A percentile compares a stretch with the other conserved stretches of the same genome.
phyloP scores from a whole-genome alignment of 2,888 invertebrate species.

The Eupithecia inturbata region DNA sequence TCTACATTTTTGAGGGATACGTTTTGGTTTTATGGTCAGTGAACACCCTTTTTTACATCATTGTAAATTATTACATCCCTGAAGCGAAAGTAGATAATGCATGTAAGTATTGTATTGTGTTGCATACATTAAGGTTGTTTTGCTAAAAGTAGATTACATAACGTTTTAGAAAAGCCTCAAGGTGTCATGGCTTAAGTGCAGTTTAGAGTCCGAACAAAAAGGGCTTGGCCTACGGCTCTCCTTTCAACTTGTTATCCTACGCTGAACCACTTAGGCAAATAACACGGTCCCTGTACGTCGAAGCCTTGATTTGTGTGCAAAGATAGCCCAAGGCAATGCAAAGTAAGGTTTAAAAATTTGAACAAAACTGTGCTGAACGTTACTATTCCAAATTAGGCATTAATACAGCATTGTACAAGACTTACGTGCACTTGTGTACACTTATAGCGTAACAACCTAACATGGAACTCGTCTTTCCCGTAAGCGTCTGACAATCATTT shows the following conservation, averaged over 20 bases:
- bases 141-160: conserved; percentile 55
- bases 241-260: conserved; percentile 64
- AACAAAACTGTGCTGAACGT: conserved; percentile 32
- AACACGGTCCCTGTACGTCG: conserved; percentile 60
- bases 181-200: conserved; percentile 57
- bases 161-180: conserved; percentile 59
- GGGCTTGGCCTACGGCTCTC: conserved; percentile 43
- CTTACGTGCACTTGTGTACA: conserved; percentile 62
- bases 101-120: neutral
- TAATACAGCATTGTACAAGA: conserved; percentile 60
- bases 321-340: conserved; percentile 28
- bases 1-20: conserved; percentile 22
- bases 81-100: neutral
- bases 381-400: conserved; percentile 66
- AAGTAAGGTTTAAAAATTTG: conserved; percentile 29
- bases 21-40: conserved; percentile 46
- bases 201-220: conserved; percentile 57
- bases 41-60: conserved; percentile 54
- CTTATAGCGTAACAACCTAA: conserved; percentile 53
- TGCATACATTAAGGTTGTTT: conserved; percentile 47
- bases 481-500: conserved; percentile 54
- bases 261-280: conserved; percentile 67
- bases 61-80: neutral
- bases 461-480: conserved; percentile 67
- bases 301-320: conserved; percentile 52